A percentile compares a stretch with the other conserved stretches of the same genome.
Conservation (phyloP, 2,888 invertebrate species). For the Entomobrya multifasciata region DNA sequence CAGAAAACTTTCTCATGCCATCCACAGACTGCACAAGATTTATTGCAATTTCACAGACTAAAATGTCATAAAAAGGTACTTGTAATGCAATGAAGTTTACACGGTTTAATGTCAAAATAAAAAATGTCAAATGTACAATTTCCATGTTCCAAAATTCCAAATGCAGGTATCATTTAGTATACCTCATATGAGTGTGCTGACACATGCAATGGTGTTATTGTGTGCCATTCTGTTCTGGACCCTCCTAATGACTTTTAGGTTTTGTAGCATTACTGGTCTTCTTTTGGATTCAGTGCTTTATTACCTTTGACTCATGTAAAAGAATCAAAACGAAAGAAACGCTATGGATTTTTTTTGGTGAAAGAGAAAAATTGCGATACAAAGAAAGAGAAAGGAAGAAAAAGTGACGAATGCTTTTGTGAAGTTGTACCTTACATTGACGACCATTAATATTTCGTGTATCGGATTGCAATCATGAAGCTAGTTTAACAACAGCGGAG, state of each 20-base stretch:
- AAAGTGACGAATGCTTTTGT: slow-evolving; percentile 58
- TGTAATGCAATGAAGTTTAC: too few relatives aligned
- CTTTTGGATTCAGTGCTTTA: slow-evolving; percentile 38
- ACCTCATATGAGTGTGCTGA: too few relatives aligned
- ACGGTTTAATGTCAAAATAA: too few relatives aligned
- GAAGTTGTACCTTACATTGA: slow-evolving; percentile 1
- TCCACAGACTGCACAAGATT: too few relatives aligned
- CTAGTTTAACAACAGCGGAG: slow-evolving; percentile 25
- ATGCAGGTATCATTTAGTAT: too few relatives aligned
- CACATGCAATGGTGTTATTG: too few relatives aligned
- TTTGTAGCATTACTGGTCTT: slow-evolving; percentile 9
- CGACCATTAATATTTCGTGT: slow-evolving; percentile 52
- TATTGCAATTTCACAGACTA: too few relatives aligned
- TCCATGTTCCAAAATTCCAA: too few relatives aligned
- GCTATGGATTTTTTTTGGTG: too few relatives aligned
- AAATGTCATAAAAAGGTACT: too few relatives aligned
- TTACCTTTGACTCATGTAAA: slow-evolving; percentile 63
- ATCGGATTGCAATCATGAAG: slow-evolving; percentile 53
- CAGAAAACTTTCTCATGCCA: too few relatives aligned
- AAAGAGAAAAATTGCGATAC: background rate
- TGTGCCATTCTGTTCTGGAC: background rate
- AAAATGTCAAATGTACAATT: too few relatives aligned
- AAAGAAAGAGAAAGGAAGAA: background rate
- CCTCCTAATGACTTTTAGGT: slow-evolving; percentile 52
- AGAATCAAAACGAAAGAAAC: slow-evolving; percentile 34